phyloP scores from a whole-genome alignment of 2,797 vertebrate species.

The Pseudochromis fuscus region DNA sequence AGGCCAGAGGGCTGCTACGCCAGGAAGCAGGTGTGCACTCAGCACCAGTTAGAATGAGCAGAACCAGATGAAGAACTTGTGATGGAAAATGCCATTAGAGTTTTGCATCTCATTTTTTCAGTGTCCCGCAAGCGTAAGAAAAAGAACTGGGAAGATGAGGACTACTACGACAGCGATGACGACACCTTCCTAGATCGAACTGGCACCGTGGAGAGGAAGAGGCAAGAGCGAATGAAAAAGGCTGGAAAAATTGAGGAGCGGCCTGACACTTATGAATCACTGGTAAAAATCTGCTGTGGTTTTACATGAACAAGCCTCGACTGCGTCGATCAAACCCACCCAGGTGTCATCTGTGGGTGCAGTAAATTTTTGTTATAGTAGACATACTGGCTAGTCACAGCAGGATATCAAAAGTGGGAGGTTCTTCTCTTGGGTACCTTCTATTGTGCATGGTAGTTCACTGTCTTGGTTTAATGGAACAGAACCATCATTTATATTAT shows the following conservation, averaged over 20 bases:
- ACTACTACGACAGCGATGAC: slow-evolving; percentile 98
- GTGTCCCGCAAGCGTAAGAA: slow-evolving; percentile 96
- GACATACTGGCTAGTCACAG: too few species aligned
- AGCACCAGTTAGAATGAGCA: not conserved
- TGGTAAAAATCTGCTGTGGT: slow-evolving; percentile 81
- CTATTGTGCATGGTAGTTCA: too few species aligned
- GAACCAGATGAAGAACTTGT: not conserved
- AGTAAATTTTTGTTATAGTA: too few species aligned
- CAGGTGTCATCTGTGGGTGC: too few species aligned
- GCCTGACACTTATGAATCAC: slow-evolving; percentile 92
- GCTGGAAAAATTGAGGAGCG: slow-evolving; percentile 95
- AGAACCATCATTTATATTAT: too few species aligned
- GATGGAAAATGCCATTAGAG: fast-evolving
- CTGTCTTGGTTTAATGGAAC: too few species aligned
- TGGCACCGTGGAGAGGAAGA: slow-evolving; percentile 94
- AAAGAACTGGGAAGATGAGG: slow-evolving; percentile 98
- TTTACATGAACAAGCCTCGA: not conserved
- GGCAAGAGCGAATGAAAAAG: slow-evolving; percentile 95
- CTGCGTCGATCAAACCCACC: too few species aligned
- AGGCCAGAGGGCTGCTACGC: slow-evolving; percentile 93
- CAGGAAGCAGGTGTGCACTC: slow-evolving; percentile 93
- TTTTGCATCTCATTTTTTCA: slow-evolving; percentile 58
- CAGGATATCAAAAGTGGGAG: too few species aligned
- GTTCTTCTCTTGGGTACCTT: too few species aligned
- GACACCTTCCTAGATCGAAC: slow-evolving; percentile 97